Evolutionary conservation across 2,797 vertebrate genomes (phyloP), one percentile per base, ranked within the genome.

Genomic region (Artibeus jamaicensis): DNA sequence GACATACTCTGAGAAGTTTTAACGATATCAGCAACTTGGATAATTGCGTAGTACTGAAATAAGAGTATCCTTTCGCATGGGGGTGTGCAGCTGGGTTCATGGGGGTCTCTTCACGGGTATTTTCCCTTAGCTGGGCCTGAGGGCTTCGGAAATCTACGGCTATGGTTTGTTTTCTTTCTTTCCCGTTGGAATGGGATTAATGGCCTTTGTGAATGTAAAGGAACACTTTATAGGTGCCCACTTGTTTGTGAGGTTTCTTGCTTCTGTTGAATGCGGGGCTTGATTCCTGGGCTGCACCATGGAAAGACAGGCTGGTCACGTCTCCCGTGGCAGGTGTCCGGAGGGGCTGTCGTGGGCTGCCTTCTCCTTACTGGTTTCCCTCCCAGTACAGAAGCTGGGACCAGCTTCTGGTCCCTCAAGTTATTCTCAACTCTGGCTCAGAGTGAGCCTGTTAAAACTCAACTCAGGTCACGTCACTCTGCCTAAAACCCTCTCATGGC

Each of bases 1-100:
- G 78, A 96, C 82, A 53, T 53, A 62, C 37, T 85, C 91, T 55
- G 81, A 67, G 89, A 83, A 55, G 82, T 77, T 86, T 76, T 59
- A 76, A 78, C 2, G 22, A 19, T 78, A 62, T 70, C 67, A 29
- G 50, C 34, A 53, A 34, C 65, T 68, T 74, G 62, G 29, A 37
- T 42, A 53, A 57, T 96, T 57, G 57, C 62, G 22, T 34, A 42
- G 48, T 24, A 5, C 65, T 89, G 89, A 59, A 83, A 59, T 88
- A 76, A 85, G 32, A 67, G 70, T 16, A 26, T 57, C 7, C 29
- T 59, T 86, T 92, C 65, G 7, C 0, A 7, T 5, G 82, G 78
- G 32, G 2, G 7, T n/a, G 42, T 71, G 55, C 32, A 32, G 46
- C 24, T 44, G 42, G 70, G 89, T 46, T 62, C 21, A 16, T 9